Base-by-base conservation (phyloP, 1,140 invertebrate species). In the Drosophila melanica region DNA sequence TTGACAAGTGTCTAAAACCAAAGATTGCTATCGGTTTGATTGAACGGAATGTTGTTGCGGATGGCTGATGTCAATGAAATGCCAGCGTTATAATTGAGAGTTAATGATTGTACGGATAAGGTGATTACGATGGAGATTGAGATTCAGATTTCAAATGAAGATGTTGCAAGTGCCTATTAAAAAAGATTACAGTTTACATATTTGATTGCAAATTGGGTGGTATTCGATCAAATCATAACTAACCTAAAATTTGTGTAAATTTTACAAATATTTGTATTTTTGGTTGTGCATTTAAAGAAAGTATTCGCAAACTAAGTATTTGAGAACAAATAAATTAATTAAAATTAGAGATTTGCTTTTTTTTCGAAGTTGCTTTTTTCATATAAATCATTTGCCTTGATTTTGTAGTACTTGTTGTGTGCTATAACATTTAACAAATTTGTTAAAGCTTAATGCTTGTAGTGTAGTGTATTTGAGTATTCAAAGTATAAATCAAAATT, bases 1-100 rank as follows among this genome's bases (percentile, higher is more conserved):
- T 44, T 64, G 58, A 64, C 72, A 70, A 59, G 51, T 75, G 42
- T 51, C 63, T 63, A 48, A 47, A 74, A 42, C 51, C 55, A 20
- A n/a, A 60, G 71, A 69, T 74, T 74, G 47, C 69, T 47, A 55
- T 50, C 71, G 65, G 27, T 60, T 71, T 68, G 65, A 70, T 63
- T 75, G 67, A 58, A 57, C 59, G 72, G 72, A 75, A 75, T 75
- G 67, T 16, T 57, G 67, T 48, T 62, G 14, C 9, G 33, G 14
- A 20, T 54, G 42, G 53, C 35, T 54, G 9, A 27, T 59, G 55
- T 14, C 58, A 60, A n/a, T 48, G 16, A 47, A 60, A 66, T 72
- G 20, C 69, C 63, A 59, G 39, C 18, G 54, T 59, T 66, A 58
- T 67, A 72, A 72, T 72, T 67, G 63, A 59, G 54, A 59, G 63